These are phyloP conservation scores for Arenicola marina DNA, from an alignment of 2,888 invertebrate genomes.

Conservation along the genomic window DNA sequence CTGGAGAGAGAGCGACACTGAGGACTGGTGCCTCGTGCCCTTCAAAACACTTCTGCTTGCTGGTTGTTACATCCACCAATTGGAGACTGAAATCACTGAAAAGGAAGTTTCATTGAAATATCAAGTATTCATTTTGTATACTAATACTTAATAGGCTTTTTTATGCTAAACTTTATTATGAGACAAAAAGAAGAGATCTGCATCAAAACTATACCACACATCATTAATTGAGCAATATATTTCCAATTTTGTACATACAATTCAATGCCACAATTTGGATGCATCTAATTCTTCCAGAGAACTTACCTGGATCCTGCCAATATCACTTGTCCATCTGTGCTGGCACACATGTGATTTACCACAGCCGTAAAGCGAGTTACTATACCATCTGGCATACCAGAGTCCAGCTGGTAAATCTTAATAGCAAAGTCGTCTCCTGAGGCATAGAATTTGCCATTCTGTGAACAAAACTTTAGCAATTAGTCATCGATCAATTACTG, in stretches of 20 bases:
- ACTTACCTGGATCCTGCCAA: slow-evolving; percentile 70
- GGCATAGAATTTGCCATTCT: slow-evolving; percentile 72
- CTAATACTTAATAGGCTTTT: too few relatives aligned
- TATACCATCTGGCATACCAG: slow-evolving; percentile 79
- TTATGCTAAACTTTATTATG: not conserved
- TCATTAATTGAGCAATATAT: not conserved
- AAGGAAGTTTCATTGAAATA: not conserved
- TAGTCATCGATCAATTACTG: not conserved
- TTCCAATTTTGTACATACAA: not conserved
- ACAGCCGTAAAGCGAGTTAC: slow-evolving; percentile 84
- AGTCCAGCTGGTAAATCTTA: slow-evolving; percentile 80
- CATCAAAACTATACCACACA: not conserved
- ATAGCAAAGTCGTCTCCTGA: slow-evolving; percentile 85
- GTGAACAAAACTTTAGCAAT: slow-evolving; percentile 32
- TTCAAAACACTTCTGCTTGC: slow-evolving; percentile 61
- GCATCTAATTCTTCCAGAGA: not conserved
- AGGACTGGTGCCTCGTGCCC: slow-evolving; percentile 71
- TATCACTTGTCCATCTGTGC: slow-evolving; percentile 70
- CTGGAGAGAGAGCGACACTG: slow-evolving; percentile 69
- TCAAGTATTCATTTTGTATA: not conserved
- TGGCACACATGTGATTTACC: slow-evolving; percentile 80
- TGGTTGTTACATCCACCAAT: slow-evolving; percentile 63
- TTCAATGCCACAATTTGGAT: not conserved
- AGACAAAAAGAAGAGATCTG: not conserved
- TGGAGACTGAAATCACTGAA: slow-evolving; percentile 69